Percentiles rank a stretch among this genome's conserved stretches.
Evolutionary conservation across 2,113 vertebrate genomes (phyloP).

Genomic region (Orientallactaga bullata): DNA sequence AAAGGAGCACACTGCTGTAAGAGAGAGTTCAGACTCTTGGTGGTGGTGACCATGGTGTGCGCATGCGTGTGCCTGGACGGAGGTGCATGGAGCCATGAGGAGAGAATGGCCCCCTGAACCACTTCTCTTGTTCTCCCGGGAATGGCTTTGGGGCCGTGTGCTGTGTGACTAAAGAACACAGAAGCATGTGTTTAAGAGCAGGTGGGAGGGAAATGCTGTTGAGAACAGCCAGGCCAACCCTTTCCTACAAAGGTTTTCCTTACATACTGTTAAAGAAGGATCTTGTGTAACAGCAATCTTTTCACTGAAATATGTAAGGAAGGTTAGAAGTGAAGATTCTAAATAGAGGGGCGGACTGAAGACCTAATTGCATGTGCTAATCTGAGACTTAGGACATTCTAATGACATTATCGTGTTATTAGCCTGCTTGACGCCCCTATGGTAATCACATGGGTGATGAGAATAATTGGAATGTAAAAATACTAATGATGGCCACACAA

Average conservation of each 20-base stretch:
- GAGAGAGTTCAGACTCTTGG: slow-evolving; percentile 6
- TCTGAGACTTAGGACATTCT: slow-evolving; percentile 45
- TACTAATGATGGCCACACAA: slow-evolving; percentile 18
- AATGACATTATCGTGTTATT: slow-evolving; percentile 51
- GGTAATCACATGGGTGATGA: slow-evolving; percentile 49
- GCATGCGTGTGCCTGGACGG: neutral
- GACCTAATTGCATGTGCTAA: slow-evolving; percentile 66
- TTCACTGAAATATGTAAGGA: slow-evolving; percentile 27
- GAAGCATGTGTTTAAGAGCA: neutral
- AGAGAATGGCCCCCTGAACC: neutral
- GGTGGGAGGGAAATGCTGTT: neutral
- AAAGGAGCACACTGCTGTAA: neutral
- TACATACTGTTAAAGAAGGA: slow-evolving; percentile 6
- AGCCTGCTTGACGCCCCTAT: slow-evolving; percentile 54
- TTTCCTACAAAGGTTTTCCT: slow-evolving; percentile 29
- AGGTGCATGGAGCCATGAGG: neutral
- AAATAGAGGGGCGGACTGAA: slow-evolving; percentile 57
- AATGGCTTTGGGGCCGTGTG: neutral
- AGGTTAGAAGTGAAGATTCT: slow-evolving; percentile 17
- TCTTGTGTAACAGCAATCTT: neutral
- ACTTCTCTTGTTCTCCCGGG: neutral
- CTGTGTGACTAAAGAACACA: neutral
- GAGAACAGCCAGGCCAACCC: neutral
- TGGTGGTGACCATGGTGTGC: neutral
- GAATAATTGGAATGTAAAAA: slow-evolving; percentile 48